Base-by-base conservation (phyloP, 2,888 invertebrate genomes). In the Biston betularia region DNA sequence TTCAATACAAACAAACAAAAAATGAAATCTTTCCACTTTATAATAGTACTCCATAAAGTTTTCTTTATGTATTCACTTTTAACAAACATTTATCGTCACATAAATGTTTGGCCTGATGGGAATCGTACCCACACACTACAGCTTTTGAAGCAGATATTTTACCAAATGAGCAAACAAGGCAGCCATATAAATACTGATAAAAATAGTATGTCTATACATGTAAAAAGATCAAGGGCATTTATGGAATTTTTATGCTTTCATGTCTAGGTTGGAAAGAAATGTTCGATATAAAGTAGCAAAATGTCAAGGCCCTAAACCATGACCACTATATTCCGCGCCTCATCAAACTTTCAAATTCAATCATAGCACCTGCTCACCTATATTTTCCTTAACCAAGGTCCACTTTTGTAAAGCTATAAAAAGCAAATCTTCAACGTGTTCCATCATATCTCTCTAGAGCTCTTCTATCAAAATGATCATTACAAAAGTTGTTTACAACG, bases 311-410 rank as follows among this genome's bases (percentile, higher is more conserved):
- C 75, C 52, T 14, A 2, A 57, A 70, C 63, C 72, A 65, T 68
- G 83, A 78, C 84, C 86, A 70, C 84, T 83, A 85, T 80, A 77
- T 74, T 74, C 77, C 77, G 78, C 79, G 72, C 72, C 59, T 78
- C 82, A 92, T 93, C 80, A 90, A 93, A 88, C 83, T 93, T 92
- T 81, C 80, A 89, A 85, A 85, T 88, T 83, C 89, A 93, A 94
- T 94, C 92, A 92, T 86, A 87, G 77, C 94, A 94, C 93, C 91
- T 93, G 93, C 72, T 74, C 63, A 70, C 70, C 82, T 81, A 82
- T 82, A 82, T 87, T 88, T 88, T 75, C 66, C 75, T 67, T 72
- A 70, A 72, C 70, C 85, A 89, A 89, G 90, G 90, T 83, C 82
- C 69, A 68, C 44, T 48, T 53, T 10, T 44, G 72, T 73, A 76